Evolutionary conservation across 2,888 invertebrate genomes (phyloP), one percentile per base, ranked within the genome.

Genomic region (Hyppa rectilinea): DNA sequence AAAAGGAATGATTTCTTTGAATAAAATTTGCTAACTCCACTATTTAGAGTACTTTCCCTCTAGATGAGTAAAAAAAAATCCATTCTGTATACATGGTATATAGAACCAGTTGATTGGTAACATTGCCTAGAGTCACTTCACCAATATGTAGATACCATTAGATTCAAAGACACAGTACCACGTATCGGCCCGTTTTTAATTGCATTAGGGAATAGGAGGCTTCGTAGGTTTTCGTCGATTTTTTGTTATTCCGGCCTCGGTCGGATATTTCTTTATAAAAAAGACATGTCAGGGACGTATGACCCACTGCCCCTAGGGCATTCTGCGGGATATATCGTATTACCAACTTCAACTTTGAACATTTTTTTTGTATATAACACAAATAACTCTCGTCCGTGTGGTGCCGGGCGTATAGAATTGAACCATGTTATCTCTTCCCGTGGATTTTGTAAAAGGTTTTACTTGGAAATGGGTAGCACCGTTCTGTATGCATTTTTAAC

Each of bases 161-260:
- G 9, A 38, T 58, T 61, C 56, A 23, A 52, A 70, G 52, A 63
- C 55, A 36, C 71, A 63, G 36, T 20, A 36, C 43, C 4, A 31
- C 14, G 4, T 76, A 38, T 56, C 36, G 45, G 31, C 14, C 38
- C 38, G 3, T 38, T 77, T 26, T 79, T 83, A 83, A 85, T 83
- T 80, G 67, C 83, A 71, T 78, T 43, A 67, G 83, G 85, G 83
- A 83, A 85, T 85, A 82, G 34, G 66, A 60, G 69, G n/a, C 45
- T 52, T 63, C 31, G 49, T 63, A 58, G 71, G 64, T 29, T 65
- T 67, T 69, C 69, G 67, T 71, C 34, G 40, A 34, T 65, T 69
- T 61, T 72, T 71, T 68, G 64, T 65, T 72, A 72, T 72, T 53
- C 43, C 66, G 34, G 34, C 60, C 63, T 67, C 49, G 34, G 47